Percentiles rank a stretch among this genome's conserved stretches.
Evolutionary conservation across 2,888 invertebrate species (phyloP).

Genomic region (Alentia gelatinosa): DNA sequence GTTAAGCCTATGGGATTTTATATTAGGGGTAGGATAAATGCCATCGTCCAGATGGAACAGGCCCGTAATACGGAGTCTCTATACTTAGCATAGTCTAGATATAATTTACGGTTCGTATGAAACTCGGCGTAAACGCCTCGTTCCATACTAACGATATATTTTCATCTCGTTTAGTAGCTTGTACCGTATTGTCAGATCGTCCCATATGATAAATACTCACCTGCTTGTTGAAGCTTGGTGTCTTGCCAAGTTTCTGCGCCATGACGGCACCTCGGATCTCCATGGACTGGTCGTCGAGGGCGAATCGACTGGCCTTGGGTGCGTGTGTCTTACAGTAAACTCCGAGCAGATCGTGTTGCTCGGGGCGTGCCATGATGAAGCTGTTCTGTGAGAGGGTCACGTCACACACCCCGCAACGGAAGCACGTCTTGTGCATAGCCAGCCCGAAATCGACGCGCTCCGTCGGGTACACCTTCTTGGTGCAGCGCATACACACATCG

Average conservation of each 20-base stretch:
- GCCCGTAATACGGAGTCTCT: too few species aligned
- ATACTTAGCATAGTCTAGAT: too few species aligned
- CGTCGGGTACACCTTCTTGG: slow-evolving; percentile 58
- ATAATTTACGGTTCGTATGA: too few species aligned
- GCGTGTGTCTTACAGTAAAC: slow-evolving; percentile 62
- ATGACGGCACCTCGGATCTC: slow-evolving; percentile 58
- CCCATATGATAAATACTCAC: background rate
- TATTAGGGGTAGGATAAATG: too few species aligned
- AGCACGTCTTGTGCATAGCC: slow-evolving; percentile 62
- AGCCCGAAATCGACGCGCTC: slow-evolving; percentile 61
- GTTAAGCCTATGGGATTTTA: too few species aligned
- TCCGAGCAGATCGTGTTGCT: background rate
- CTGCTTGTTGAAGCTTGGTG: slow-evolving; percentile 58
- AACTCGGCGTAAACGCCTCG: too few species aligned
- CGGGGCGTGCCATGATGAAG: slow-evolving; percentile 55
- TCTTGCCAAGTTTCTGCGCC: slow-evolving; percentile 59
- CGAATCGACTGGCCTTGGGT: slow-evolving; percentile 56
- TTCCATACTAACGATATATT: too few species aligned
- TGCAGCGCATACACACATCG: slow-evolving; percentile 58
- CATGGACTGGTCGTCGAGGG: slow-evolving; percentile 58
- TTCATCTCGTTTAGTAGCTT: too few species aligned
- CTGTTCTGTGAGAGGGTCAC: slow-evolving; percentile 58
- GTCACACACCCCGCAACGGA: slow-evolving; percentile 58
- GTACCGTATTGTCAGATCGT: too few species aligned
- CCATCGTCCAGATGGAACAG: too few species aligned